Evolutionary conservation across 2,888 invertebrate species (phyloP).

Genomic region (Hypomecis atomaria): DNA sequence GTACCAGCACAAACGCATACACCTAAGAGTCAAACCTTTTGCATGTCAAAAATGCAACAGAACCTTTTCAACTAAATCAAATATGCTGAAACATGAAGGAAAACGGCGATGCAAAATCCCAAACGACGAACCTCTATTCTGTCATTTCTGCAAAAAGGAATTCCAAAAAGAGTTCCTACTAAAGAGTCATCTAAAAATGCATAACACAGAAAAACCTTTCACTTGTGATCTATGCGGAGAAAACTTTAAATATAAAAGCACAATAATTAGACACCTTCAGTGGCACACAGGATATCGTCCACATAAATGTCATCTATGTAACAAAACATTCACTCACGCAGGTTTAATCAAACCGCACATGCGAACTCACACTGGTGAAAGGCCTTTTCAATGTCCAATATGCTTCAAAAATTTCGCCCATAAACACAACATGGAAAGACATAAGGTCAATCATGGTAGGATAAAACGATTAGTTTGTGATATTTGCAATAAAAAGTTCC

Average conservation of each 20-base stretch:
- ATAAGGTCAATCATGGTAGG: constrained; percentile 57
- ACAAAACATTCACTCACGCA: constrained; percentile 58
- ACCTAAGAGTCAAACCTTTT: constrained; percentile 48
- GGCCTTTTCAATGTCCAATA: constrained; percentile 42
- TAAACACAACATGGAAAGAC: constrained; percentile 69
- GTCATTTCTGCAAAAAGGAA: constrained; percentile 46
- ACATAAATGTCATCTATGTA: constrained; percentile 57
- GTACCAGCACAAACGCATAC: constrained; percentile 54
- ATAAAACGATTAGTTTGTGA: constrained; percentile 62
- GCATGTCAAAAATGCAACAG: constrained; percentile 47
- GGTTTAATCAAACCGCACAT: constrained; percentile 61
- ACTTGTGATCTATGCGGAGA: constrained; percentile 39
- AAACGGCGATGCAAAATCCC: constrained; percentile 42
- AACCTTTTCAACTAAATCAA: constrained; percentile 48
- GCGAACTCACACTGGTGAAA: constrained; percentile 51
- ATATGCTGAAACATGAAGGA: constrained; percentile 46
- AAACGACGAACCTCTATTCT: constrained; percentile 31
- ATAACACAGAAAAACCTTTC: constrained; percentile 40
- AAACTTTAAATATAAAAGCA: constrained; percentile 63
- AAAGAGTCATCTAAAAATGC: constrained; percentile 48
- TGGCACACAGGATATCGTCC: constrained; percentile 56
- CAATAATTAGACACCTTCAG: constrained; percentile 60
- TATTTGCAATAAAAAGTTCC: constrained; percentile 67
- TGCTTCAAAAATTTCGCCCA: constrained; percentile 58
- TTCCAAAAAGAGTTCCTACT: constrained; percentile 48